Evolutionary conservation across 2,888 invertebrate species (phyloP), one percentile per base, ranked within the genome.

Genomic region (Rhyacophila evoluta): DNA sequence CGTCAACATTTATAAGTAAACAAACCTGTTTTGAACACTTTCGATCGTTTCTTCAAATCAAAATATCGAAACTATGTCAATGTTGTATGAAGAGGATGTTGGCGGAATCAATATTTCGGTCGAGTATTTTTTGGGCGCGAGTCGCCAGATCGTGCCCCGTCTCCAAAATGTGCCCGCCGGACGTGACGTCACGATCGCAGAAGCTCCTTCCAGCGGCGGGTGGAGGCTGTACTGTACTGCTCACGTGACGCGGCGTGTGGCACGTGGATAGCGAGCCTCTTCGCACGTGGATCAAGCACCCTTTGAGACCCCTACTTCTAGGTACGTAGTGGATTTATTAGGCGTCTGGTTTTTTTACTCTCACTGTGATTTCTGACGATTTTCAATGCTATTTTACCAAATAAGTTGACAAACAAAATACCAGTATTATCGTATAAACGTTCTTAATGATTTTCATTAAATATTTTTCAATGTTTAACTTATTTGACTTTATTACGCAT

Each of bases 211-310:
- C 15, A 12, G 6, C 19, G 55, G 29, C 29, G 29, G 29, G n/a
- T 4, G 29, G 29, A 33, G 29, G 29, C 29, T 33, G 29, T 33
- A 6, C 29, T 33, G 29, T 33, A 69, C 72, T 74, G 79, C 77
- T 29, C 68, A 74, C 81, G 55, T 79, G 82, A 78, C 81, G 81
- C 83, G 82, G 79, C 55, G 70, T 74, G 83, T 79, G 83, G 81
- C 82, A 83, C 83, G 82, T 68, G 39, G 33, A 82, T 79, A 83
- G 76, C 74, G 83, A 82, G 82, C 75, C 81, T 84, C 83, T 84
- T 84, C 80, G 84, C 85, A 75, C 85, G 84, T 83, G 85, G 84
- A 80, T 83, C 83, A 19, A 10, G 55, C 55, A 55, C 55, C 55
- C 55, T 55, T 55, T 25, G 55, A 55, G 4, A 10, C 39, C 25